These are phyloP conservation scores for Apogon talboti DNA, from an alignment of 2,797 vertebrate species.

Conservation along the genomic window DNA sequence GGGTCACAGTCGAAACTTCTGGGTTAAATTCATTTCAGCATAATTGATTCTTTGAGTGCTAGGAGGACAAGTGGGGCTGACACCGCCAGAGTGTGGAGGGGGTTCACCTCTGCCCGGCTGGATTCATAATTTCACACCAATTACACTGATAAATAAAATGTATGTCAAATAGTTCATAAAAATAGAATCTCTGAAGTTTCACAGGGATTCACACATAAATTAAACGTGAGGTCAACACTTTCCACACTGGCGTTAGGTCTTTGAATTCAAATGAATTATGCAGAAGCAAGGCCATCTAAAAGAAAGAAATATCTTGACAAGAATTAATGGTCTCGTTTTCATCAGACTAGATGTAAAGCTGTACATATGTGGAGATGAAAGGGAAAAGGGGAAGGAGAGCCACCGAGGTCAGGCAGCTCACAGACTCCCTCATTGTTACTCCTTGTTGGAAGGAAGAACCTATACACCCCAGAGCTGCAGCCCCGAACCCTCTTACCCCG, in stretches of 20 bases:
- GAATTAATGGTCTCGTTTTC: conserved; percentile 57
- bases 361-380: conserved; percentile 47
- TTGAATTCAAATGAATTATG: conserved; percentile 17
- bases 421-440: conserved; percentile 76
- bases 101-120: conserved; percentile 22
- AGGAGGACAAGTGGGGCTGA: conserved; percentile 60
- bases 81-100: conserved; percentile 31
- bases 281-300: conserved; percentile 1
- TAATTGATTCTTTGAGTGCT: conserved; percentile 80
- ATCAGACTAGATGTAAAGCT: conserved; percentile 41
- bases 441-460: conserved; percentile 57
- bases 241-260: conserved; percentile 1
- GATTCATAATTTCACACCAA: conserved; percentile 38
- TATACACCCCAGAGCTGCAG: conserved; percentile 49
- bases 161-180: conserved; percentile 11
- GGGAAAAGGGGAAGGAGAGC: conserved; percentile 44
- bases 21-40: conserved; percentile 79
- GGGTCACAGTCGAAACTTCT: conserved; percentile 65
- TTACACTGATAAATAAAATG: conserved; percentile 27
- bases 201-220: too few relatives aligned
- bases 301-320: conserved; percentile 48
- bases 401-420: conserved; percentile 69
- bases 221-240: background rate
- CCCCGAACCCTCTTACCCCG: conserved; percentile 38
- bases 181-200: too few relatives aligned